A percentile compares a stretch with the other conserved stretches of the same genome.
Evolutionary conservation across 1,140 invertebrate genomes (phyloP).

Genomic region (Lepidotrigona ventralis): DNA sequence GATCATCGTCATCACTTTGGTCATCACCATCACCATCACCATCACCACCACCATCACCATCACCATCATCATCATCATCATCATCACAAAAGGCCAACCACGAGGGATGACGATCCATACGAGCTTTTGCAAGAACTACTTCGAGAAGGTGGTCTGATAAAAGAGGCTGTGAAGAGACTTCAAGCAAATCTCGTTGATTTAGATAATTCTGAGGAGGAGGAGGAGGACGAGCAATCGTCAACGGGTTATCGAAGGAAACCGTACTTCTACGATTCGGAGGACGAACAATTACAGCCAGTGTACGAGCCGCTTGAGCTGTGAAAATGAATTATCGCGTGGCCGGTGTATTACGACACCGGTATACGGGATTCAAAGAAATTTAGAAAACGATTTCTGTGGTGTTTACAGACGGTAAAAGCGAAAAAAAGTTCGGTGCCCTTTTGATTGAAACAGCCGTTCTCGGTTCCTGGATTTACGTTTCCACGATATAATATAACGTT

Average conservation of each 20-base stretch:
- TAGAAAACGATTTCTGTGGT: background rate
- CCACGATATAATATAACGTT: background rate
- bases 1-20: slow-evolving; percentile 54
- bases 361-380: background rate
- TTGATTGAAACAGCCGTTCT: background rate
- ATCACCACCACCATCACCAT: slow-evolving; percentile 33
- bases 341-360: background rate
- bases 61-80: slow-evolving; percentile 41
- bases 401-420: background rate
- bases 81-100: slow-evolving; percentile 69
- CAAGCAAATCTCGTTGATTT: slow-evolving; percentile 80
- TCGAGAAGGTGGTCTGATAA: slow-evolving; percentile 85
- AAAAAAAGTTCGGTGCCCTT: slow-evolving; percentile 20
- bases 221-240: slow-evolving; percentile 70
- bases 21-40: slow-evolving; percentile 54
- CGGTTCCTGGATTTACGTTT: slow-evolving; percentile 15
- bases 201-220: slow-evolving; percentile 71
- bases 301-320: slow-evolving; percentile 69
- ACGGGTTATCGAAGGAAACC: slow-evolving; percentile 68
- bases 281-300: slow-evolving; percentile 68
- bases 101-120: slow-evolving; percentile 83
- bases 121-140: slow-evolving; percentile 84
- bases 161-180: slow-evolving; percentile 85
- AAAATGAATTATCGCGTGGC: slow-evolving; percentile 31
- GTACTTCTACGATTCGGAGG: slow-evolving; percentile 71